Evolutionary conservation across 2,888 invertebrate genomes (phyloP).

Genomic region (Epinotia nisella): DNA sequence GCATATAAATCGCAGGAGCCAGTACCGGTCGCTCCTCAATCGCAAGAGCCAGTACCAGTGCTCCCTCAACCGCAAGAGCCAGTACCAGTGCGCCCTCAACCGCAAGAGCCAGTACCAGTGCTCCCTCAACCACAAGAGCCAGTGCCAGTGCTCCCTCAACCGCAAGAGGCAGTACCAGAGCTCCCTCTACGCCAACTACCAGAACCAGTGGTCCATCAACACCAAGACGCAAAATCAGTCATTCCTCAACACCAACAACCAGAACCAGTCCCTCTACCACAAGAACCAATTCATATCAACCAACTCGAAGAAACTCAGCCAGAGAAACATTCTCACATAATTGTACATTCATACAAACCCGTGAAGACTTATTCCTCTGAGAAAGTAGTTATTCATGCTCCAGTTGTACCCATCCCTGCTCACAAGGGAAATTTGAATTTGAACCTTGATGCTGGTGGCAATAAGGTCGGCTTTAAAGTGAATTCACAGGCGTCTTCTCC

Average conservation of each 20-base stretch:
- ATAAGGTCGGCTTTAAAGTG: constrained; percentile 4
- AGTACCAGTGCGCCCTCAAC: not conserved
- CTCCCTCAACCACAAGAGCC: not conserved
- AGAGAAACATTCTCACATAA: not conserved
- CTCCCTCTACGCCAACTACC: not conserved
- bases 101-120: not conserved
- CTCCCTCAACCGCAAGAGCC: not conserved
- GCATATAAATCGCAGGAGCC: not conserved
- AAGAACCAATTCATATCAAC: constrained; percentile 7
- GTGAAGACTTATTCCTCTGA: not conserved
- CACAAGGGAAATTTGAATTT: constrained; percentile 13
- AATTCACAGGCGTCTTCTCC: not conserved
- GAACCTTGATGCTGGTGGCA: not conserved
- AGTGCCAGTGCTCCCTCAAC: not conserved
- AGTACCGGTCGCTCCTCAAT: not conserved
- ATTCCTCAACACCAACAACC: not conserved
- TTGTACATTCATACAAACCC: not conserved
- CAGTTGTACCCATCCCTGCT: not conserved
- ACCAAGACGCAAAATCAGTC: not conserved
- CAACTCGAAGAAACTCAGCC: constrained; percentile 2
- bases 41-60: not conserved
- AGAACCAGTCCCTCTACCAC: not conserved
- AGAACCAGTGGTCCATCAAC: not conserved
- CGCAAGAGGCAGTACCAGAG: not conserved
- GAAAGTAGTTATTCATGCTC: not conserved